These are phyloP conservation scores for Exaiptasia diaphana DNA, from an alignment of 64 coral and sea anemone species.

Conservation along the genomic window DNA sequence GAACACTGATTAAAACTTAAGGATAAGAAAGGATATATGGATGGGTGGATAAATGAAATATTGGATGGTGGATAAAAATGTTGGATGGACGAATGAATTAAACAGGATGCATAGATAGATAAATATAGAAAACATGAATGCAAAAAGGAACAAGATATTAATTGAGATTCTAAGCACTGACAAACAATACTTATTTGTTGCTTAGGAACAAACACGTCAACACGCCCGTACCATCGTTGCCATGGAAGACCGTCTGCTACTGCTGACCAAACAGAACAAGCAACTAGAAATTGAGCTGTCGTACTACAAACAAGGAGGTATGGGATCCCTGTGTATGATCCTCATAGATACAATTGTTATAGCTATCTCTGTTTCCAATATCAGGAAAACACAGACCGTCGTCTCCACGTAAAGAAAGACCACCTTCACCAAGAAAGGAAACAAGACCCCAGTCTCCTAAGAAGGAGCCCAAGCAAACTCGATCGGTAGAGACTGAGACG, in stretches of 20 bases:
- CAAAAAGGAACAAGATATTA: too few relatives aligned
- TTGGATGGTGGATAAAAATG: too few relatives aligned
- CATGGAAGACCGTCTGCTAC: slow-evolving; percentile 82
- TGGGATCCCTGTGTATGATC: neutral
- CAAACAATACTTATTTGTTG: neutral
- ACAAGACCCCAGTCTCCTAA: slow-evolving; percentile 57
- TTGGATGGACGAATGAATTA: too few relatives aligned
- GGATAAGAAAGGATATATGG: neutral
- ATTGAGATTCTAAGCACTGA: neutral
- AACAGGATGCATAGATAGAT: too few relatives aligned
- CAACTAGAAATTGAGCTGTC: slow-evolving; percentile 60
- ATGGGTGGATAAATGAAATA: too few relatives aligned
- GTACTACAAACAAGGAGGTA: slow-evolving; percentile 71
- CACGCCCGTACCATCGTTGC: slow-evolving; percentile 89
- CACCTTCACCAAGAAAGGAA: slow-evolving; percentile 57
- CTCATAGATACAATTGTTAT: neutral
- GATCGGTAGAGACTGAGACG: slow-evolving; percentile 86
- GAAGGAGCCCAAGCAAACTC: slow-evolving; percentile 77
- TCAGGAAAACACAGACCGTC: slow-evolving; percentile 9
- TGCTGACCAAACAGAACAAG: slow-evolving; percentile 76
- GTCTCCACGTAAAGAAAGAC: slow-evolving; percentile 45
- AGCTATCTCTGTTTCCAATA: neutral
- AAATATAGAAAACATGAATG: too few relatives aligned
- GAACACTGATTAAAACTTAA: neutral
- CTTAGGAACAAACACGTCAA: slow-evolving; percentile 89